phyloP scores from a whole-genome alignment of 2,113 vertebrate genomes.

The Lepidothrix coronata region DNA sequence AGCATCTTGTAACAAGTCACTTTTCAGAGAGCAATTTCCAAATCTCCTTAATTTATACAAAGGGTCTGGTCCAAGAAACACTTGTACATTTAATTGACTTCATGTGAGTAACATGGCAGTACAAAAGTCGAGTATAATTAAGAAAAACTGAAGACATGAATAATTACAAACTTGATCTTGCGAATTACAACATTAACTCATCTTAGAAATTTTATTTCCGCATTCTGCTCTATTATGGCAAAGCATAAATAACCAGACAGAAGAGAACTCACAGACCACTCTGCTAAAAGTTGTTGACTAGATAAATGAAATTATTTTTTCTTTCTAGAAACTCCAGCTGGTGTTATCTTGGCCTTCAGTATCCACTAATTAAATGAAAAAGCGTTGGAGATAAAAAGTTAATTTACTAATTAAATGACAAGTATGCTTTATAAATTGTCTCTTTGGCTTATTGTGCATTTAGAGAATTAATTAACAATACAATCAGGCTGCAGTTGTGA shows the following conservation, averaged over 20 bases:
- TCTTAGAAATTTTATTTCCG: conserved; percentile 32
- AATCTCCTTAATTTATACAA: conserved; percentile 28
- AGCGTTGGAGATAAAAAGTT: conserved; percentile 67
- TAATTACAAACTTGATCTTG: conserved; percentile 9
- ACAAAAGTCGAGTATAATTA: conserved; percentile 20
- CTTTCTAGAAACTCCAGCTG: conserved; percentile 61
- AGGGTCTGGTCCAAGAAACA: conserved; percentile 22
- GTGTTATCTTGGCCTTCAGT: conserved; percentile 67
- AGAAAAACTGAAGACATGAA: conserved; percentile 28
- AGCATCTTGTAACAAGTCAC: conserved; percentile 40
- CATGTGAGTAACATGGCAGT: conserved; percentile 6
- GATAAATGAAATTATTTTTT: conserved; percentile 60
- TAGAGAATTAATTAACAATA: conserved; percentile 78
- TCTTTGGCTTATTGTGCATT: conserved; percentile 71
- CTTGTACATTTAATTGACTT: conserved; percentile 49
- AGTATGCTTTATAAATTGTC: conserved; percentile 67
- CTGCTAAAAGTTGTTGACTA: conserved; percentile 50
- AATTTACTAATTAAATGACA: conserved; percentile 78
- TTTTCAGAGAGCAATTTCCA: conserved; percentile 13
- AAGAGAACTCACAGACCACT: conserved; percentile 1
- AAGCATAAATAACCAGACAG: background rate
- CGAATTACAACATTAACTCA: conserved; percentile 26
- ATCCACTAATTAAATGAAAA: conserved; percentile 73
- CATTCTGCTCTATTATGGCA: conserved; percentile 5
- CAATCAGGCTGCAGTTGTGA: conserved; percentile 67